These are phyloP conservation scores for Rhinolophus sinicus DNA, from an alignment of 2,113 vertebrate genomes.

Conservation along the genomic window DNA sequence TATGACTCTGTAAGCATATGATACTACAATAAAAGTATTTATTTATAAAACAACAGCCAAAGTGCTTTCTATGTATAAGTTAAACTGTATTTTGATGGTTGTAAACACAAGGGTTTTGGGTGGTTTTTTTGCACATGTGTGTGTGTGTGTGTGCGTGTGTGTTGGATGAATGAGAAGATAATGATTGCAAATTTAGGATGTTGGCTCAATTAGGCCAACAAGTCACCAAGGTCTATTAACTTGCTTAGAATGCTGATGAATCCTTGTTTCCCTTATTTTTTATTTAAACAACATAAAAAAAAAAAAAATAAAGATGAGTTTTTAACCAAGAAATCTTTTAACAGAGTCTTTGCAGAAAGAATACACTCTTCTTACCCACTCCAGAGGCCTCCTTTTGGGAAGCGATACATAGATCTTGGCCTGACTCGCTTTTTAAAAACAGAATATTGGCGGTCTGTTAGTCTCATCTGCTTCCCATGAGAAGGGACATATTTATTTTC, in stretches of 20 bases:
- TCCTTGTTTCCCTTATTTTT: not conserved
- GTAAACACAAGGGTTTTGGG: not conserved
- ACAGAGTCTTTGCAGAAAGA: not conserved
- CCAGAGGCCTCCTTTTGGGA: not conserved
- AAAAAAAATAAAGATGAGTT: not conserved
- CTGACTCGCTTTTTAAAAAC: not conserved
- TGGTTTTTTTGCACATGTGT: too few species aligned
- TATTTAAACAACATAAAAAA: not conserved
- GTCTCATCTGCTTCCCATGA: not conserved
- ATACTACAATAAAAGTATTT: not conserved
- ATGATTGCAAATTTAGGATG: not conserved
- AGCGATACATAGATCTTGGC: not conserved
- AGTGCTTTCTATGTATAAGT: not conserved
- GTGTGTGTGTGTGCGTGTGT: not conserved
- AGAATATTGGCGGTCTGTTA: not conserved
- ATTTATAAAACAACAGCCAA: not conserved
- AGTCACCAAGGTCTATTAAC: not conserved
- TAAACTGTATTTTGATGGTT: not conserved
- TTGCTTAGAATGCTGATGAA: not conserved
- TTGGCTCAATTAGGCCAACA: not conserved
- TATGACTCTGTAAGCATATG: not conserved
- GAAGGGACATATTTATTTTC: not conserved
- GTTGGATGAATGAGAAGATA: not conserved
- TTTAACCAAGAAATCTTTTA: not conserved
- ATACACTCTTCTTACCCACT: accelerated